Evolutionary conservation across 2,797 vertebrate genomes (phyloP).

Genomic region (Sitta carolinensis): DNA sequence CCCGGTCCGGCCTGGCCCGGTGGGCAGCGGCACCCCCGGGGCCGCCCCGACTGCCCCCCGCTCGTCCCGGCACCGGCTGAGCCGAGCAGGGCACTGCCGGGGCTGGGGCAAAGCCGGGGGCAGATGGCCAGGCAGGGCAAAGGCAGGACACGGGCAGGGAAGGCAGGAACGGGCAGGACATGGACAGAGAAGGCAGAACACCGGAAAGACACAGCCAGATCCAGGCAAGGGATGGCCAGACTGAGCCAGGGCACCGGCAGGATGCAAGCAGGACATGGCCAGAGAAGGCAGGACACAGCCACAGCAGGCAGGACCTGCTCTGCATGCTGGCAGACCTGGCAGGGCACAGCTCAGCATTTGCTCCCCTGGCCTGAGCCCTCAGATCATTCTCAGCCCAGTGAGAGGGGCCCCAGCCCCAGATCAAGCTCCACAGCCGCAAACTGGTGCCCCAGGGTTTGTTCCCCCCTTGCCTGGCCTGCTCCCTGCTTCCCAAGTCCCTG

Average conservation of each 20-base stretch:
- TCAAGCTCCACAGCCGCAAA: not conserved
- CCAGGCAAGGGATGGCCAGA: not conserved
- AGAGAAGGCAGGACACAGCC: not conserved
- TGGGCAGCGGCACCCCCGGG: not conserved
- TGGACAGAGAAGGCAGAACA: not conserved
- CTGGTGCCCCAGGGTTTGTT: not conserved
- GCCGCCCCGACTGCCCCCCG: not conserved
- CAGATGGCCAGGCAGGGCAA: not conserved
- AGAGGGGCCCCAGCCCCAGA: not conserved
- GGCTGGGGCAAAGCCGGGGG: not conserved
- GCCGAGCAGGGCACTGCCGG: not conserved
- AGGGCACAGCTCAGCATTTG: not conserved
- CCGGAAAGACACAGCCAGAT: not conserved
- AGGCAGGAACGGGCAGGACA: too few relatives aligned
- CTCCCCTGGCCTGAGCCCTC: not conserved
- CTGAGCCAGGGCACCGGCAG: not conserved
- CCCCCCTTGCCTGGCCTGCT: not conserved
- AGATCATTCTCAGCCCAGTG: not conserved
- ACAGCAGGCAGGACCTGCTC: not conserved
- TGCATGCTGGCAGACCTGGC: not conserved
- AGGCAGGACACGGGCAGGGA: not conserved
- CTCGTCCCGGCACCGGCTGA: not conserved
- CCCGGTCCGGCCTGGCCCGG: not conserved
- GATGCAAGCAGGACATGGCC: not conserved
- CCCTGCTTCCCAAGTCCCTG: not conserved